Percentiles rank a stretch among this genome's conserved stretches.
phyloP scores from a whole-genome alignment of 2,113 vertebrate species.

The Tachysurus vachellii region DNA sequence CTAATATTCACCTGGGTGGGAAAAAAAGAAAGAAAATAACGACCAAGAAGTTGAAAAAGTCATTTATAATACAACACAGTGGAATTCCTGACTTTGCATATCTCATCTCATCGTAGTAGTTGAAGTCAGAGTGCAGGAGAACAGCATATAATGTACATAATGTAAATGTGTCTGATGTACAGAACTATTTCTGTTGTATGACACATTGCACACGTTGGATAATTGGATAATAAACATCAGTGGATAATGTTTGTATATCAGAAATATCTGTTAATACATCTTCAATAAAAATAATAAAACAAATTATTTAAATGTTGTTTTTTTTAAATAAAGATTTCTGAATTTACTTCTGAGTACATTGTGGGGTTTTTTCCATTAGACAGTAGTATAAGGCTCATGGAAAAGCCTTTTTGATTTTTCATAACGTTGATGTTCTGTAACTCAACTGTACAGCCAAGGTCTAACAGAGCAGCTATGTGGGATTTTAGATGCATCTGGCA shows the following conservation, averaged over 20 bases:
- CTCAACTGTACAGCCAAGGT: too few relatives aligned
- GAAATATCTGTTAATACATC: neutral
- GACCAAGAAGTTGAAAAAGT: too few relatives aligned
- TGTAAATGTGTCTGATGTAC: neutral
- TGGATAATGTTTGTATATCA: neutral
- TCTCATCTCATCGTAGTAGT: too few relatives aligned
- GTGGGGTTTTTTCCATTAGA: too few relatives aligned
- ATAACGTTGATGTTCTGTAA: too few relatives aligned
- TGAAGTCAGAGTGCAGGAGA: neutral
- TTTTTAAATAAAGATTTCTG: too few relatives aligned
- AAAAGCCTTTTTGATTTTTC: neutral
- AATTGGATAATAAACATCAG: too few relatives aligned
- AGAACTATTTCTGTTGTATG: neutral
- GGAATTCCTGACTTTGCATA: too few relatives aligned
- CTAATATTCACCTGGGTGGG: neutral
- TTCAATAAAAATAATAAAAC: neutral
- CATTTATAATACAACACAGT: too few relatives aligned
- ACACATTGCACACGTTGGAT: neutral
- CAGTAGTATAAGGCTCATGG: too few relatives aligned
- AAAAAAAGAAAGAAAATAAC: too few relatives aligned
- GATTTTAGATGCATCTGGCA: conserved; percentile 14
- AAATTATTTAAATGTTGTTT: neutral
- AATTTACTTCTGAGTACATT: too few relatives aligned
- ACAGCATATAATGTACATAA: neutral
- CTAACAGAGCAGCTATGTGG: neutral